Conservation (phyloP, 2,113 vertebrate species). For the Calyptommatus sinebrachiatus region DNA sequence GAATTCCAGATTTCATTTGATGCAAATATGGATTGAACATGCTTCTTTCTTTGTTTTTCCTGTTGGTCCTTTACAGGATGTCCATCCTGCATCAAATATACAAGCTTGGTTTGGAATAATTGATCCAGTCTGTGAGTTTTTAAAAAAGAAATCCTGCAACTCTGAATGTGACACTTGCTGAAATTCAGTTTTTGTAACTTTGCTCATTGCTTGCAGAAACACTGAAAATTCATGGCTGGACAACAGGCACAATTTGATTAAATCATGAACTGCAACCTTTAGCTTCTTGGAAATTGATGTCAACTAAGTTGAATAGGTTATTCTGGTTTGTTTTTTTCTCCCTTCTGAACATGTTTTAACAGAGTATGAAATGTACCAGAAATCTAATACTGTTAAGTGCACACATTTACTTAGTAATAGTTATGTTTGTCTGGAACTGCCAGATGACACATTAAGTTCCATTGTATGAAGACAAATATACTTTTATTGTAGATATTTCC, state of each 20-base stretch:
- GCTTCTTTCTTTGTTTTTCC: conserved; percentile 22
- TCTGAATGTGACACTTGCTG: conserved; percentile 76
- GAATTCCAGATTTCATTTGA: not conserved
- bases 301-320: conserved; percentile 47
- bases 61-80: conserved; percentile 54
- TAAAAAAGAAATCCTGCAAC: conserved; percentile 63
- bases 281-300: conserved; percentile 73
- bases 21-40: not conserved
- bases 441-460: conserved; percentile 72
- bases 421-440: conserved; percentile 63
- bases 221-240: conserved; percentile 70
- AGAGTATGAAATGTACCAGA: conserved; percentile 43
- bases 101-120: conserved; percentile 52
- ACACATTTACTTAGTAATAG: conserved; percentile 39
- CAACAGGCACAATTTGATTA: conserved; percentile 76
- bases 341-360: conserved; percentile 56
- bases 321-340: conserved; percentile 39
- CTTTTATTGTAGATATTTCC: conserved; percentile 71
- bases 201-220: conserved; percentile 69
- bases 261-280: conserved; percentile 72
- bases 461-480: conserved; percentile 70
- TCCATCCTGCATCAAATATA: conserved; percentile 60
- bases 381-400: conserved; percentile 43
- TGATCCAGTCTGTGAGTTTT: conserved; percentile 67
- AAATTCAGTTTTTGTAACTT: conserved; percentile 73